Evolutionary conservation across 2,797 vertebrate species (phyloP), one percentile per base, ranked within the genome.

Genomic region (Lithobates sylvaticus): DNA sequence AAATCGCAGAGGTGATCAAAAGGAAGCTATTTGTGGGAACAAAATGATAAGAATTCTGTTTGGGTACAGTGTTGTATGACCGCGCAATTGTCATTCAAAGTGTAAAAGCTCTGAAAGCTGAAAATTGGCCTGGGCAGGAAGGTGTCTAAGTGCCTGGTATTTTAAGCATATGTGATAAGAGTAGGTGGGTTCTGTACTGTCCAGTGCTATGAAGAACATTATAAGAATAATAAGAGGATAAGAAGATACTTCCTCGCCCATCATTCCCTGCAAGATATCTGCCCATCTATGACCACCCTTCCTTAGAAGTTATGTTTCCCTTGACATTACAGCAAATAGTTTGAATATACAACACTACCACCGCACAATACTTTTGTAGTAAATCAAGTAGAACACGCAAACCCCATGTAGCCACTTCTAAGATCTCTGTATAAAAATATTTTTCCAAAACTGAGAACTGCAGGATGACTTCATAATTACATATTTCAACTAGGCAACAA

Each of bases 391-490:
- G 71, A 83, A 76, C 65, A 65, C 61, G 69, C 50, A 32, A 58
- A 47, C 71, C 71, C 61, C 36, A 29, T 29, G 29, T 29, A 29
- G 74, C 65, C 65, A 61, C 64, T 54, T 77, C 39, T 34, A 29
- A 68, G 23, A 76, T 44, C 61, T 29, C 71, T 50, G 36, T 76
- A 47, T 74, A 76, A 83, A 84, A 76, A 76, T 76, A 70, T 76
- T 76, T 68, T 70, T 58, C 74, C 44, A 69, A 69, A 84, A 81
- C 73, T 78, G 67, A 74, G 67, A 85, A 79, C 34, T 39, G 34
- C 58, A 47, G 61, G 54, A 81, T 86, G 84, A 86, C 69, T 81
- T 86, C 79, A 82, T 82, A 71, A 71, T 82, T 75, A 76, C 71
- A 80, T 47, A 73, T 85, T 72, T 81, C 36, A 69, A 54, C 42